Evolutionary conservation across 2,888 invertebrate species (phyloP).

Genomic region (Andricus quercusramuli): DNA sequence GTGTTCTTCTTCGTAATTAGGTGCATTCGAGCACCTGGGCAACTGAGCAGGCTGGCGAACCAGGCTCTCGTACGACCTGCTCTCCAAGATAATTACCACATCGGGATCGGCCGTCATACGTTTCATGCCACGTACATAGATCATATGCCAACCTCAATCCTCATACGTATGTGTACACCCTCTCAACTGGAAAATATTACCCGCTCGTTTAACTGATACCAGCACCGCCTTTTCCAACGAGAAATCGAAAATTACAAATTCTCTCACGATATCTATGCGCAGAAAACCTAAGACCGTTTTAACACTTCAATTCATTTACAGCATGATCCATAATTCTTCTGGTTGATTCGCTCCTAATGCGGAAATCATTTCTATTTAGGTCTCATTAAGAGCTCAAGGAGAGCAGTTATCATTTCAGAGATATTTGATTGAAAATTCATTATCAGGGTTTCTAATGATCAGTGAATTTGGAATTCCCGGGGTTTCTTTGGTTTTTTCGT

Average conservation of each 20-base stretch:
- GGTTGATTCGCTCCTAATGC: constrained; percentile 8
- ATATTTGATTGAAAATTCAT: not conserved
- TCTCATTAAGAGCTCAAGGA: constrained; percentile 6
- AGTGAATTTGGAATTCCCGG: no score
- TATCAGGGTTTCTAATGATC: not conserved
- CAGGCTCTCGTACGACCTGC: constrained; percentile 50
- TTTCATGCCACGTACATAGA: constrained; percentile 61
- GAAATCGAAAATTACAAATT: constrained; percentile 23
- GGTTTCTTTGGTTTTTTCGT: no score
- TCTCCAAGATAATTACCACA: constrained; percentile 55
- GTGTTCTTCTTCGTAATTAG: constrained; percentile 76
- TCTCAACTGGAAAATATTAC: constrained; percentile 34
- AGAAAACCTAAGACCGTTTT: constrained; percentile 32
- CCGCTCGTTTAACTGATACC: constrained; percentile 1
- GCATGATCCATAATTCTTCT: constrained; percentile 21
- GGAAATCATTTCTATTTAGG: not conserved
- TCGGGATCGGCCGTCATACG: constrained; percentile 68
- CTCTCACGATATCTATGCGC: constrained; percentile 20
- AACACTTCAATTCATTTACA: constrained; percentile 20
- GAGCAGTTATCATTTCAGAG: constrained; percentile 7
- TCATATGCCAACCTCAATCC: constrained; percentile 52
- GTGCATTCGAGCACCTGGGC: constrained; percentile 73
- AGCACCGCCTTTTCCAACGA: constrained; percentile 25
- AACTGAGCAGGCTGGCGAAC: constrained; percentile 47
- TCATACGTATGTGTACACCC: constrained; percentile 44